phyloP scores from a whole-genome alignment of 2,113 vertebrate genomes.

The Strix uralensis region DNA sequence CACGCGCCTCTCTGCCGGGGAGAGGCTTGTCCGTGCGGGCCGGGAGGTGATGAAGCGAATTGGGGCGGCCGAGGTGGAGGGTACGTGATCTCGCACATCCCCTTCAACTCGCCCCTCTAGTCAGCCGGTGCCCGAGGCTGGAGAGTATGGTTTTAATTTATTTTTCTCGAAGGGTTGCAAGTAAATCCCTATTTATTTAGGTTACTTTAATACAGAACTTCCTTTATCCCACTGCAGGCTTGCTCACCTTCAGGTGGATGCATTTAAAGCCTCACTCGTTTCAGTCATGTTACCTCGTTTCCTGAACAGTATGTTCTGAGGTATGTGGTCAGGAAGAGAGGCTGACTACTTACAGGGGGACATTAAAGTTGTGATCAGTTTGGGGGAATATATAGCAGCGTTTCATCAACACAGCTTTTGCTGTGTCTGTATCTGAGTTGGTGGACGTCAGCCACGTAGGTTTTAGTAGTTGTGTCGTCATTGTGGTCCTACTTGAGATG shows the following conservation, averaged over 20 bases:
- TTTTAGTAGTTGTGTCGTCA: conserved; percentile 43
- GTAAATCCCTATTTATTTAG: background rate
- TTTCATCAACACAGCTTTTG: background rate
- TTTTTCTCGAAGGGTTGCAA: background rate
- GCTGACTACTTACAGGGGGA: background rate
- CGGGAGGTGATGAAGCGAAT: background rate
- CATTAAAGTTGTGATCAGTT: background rate
- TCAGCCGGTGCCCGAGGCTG: background rate
- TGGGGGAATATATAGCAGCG: background rate
- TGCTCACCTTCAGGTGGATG: background rate
- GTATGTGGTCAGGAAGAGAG: background rate
- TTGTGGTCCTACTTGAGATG: conserved; percentile 32
- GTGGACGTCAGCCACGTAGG: conserved; percentile 8
- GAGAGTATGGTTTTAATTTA: background rate
- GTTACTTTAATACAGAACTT: background rate
- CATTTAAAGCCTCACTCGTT: background rate
- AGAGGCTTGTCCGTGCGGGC: background rate
- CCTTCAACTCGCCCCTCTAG: background rate
- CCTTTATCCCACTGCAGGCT: background rate
- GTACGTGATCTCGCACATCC: fast-evolving
- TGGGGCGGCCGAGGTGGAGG: background rate
- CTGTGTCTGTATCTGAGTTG: background rate
- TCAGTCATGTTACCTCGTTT: background rate
- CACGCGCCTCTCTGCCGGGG: background rate
- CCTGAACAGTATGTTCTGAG: background rate